phyloP scores from a whole-genome alignment of 2,797 vertebrate species.

The Coreius guichenoti region DNA sequence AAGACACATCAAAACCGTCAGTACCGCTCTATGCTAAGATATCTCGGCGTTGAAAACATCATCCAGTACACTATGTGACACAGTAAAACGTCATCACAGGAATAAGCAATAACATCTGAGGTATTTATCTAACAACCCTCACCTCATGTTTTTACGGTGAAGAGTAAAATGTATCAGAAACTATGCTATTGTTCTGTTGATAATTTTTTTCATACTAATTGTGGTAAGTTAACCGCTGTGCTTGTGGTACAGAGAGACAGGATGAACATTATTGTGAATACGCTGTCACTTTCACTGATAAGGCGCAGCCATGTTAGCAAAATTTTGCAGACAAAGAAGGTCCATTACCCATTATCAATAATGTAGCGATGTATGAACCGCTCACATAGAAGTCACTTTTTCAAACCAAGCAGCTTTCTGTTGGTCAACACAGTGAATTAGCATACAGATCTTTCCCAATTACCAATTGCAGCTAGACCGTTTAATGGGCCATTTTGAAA shows the following conservation, averaged over 20 bases:
- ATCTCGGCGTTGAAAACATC: not conserved
- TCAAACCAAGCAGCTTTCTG: not conserved
- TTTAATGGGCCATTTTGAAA: not conserved
- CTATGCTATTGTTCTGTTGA: not conserved
- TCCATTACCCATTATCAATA: not conserved
- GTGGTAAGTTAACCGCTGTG: not conserved
- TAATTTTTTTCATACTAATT: not conserved
- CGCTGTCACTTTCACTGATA: not conserved
- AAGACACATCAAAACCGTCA: conserved; percentile 2
- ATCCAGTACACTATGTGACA: not conserved
- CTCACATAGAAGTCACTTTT: not conserved
- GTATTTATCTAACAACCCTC: conserved; percentile 59
- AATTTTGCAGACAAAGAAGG: not conserved
- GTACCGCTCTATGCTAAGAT: conserved; percentile 45
- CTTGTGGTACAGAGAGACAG: not conserved
- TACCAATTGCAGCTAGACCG: no score
- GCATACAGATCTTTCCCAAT: not conserved
- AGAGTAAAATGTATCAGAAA: not conserved
- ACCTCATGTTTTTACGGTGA: not conserved
- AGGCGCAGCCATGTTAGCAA: not conserved
- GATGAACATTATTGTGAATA: not conserved
- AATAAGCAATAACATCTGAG: conserved; percentile 61
- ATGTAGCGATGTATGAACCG: not conserved
- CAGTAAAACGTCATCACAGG: not conserved
- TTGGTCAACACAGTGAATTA: not conserved